Base-by-base conservation (phyloP, 2,113 vertebrate genomes). In the Myiagra hebetior region DNA sequence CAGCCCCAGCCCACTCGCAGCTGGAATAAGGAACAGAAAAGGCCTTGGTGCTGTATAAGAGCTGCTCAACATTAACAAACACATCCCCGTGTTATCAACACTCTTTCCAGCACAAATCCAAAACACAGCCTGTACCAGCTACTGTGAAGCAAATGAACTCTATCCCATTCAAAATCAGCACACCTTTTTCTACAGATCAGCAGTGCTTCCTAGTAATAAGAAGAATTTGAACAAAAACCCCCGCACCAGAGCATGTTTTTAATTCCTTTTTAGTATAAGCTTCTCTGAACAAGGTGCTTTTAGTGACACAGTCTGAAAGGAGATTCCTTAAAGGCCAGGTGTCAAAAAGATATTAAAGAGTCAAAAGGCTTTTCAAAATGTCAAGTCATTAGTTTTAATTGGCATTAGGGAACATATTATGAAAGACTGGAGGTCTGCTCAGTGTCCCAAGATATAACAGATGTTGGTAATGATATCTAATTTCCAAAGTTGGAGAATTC, bases 311-410 rank as follows among this genome's bases (percentile, higher is more conserved):
- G 22, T 79, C 65, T 79, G 59, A 88, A 91, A 83, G 64, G 65
- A 78, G 59, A 84, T 59, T 80, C 55, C 80, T 84, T 80, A 69
- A 95, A 89, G 77, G 41, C 44, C 81, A 80, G 49, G 47, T 84
- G 62, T 91, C 87, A 89, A 79, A 83, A 93, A 68, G 49, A 73
- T 87, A 77, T 39, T 73, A 31, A 68, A 27, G 84, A 84, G 73
- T 76, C 87, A 93, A 87, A 91, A 94, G 64, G 30, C 37, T 84
- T 94, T 87, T 91, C 41, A 73, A 64, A 89, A 52, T 91, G 55
- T 60, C 56, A 85, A 46, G 19, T 88, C 74, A 76, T 82, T 88
- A 85, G 64, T 86, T 92, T 83, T 86, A 88, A 90, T 86, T 90
- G 86, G 63, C 55, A 55, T 79, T 83, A 86, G 30, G 44, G 75